Conservation (phyloP, 2,888 invertebrate genomes). For the Thymelicus sylvestris region DNA sequence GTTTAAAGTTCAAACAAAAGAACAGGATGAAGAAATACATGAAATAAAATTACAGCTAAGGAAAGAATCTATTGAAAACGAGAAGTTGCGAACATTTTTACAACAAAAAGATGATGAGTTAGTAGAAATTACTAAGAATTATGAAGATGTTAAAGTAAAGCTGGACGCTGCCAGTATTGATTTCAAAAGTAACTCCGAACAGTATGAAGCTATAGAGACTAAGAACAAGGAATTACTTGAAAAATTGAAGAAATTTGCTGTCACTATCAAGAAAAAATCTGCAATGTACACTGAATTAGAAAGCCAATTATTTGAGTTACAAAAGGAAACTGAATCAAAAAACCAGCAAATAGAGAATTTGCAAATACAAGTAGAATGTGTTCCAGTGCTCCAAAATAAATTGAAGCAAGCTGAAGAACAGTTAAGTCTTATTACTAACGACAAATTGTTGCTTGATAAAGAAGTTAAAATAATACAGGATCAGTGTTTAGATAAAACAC, state of each 20-base stretch:
- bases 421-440: slow-evolving; percentile 60
- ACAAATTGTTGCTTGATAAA: slow-evolving; percentile 56
- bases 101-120: slow-evolving; percentile 78
- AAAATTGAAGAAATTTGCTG: slow-evolving; percentile 91
- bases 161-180: slow-evolving; percentile 65
- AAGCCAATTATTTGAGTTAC: slow-evolving; percentile 68
- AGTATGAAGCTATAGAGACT: slow-evolving; percentile 74
- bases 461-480: slow-evolving; percentile 59
- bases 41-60: slow-evolving; percentile 80
- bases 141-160: slow-evolving; percentile 72
- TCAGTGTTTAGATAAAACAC: slow-evolving; percentile 43
- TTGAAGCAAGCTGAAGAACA: slow-evolving; percentile 72
- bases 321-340: slow-evolving; percentile 64
- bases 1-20: slow-evolving; percentile 76
- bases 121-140: slow-evolving; percentile 73
- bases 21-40: slow-evolving; percentile 84
- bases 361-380: slow-evolving; percentile 63
- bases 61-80: slow-evolving; percentile 86
- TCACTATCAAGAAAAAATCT: slow-evolving; percentile 90
- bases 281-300: slow-evolving; percentile 87
- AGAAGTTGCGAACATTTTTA: slow-evolving; percentile 86
- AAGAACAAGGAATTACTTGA: slow-evolving; percentile 89
- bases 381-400: slow-evolving; percentile 70
- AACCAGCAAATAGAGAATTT: slow-evolving; percentile 66
- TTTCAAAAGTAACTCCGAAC: slow-evolving; percentile 71